Base-by-base conservation (phyloP, 2,888 invertebrate species). In the Augochlorella aurata region DNA sequence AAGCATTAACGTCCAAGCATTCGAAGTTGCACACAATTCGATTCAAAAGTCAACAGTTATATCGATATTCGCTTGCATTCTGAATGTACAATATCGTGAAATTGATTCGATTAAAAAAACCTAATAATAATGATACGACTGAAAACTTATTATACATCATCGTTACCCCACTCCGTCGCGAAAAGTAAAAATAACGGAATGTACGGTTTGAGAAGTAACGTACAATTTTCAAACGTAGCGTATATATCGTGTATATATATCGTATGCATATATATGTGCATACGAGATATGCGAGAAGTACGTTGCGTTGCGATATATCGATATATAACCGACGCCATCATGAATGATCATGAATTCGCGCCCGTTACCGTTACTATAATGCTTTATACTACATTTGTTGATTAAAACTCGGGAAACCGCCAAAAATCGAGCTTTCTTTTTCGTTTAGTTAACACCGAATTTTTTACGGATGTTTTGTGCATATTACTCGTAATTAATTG, bases 321-420 rank as follows among this genome's bases (percentile, higher is more conserved):
- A 74, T 45, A 58, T 58, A 70, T 49, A 65, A 16, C 58, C 2
- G 24, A 24, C 16, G 21, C 12, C 79, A 84, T 84, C 86, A 86
- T 38, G 38, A 38, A 38, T 38, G 38, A 38, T 86, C 0, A 69
- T 79, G 24, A 14, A 29, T 68, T 58, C 10, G 24, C 3, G 44
- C 16, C 50, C 21, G n/a, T 83, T 79, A 67, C 87, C 83, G 85
- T 83, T 85, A 87, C 85, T 83, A 63, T 82, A 78, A 7, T 77
- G 21, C 77, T 73, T 66, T 44, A 12, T 12, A 70, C 14, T 67
- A 29, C 45, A 45, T 77, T 50, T 14, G 21, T 79, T 66, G 38
- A 12, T 74, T 38, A 7, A 29, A 29, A 21, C 12, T 29, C n/a
- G 10, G 21, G 24, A 58, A 58, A 73, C 47, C 54, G 58, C 21